phyloP scores from a whole-genome alignment of 2,797 vertebrate species.

The Borostomias antarcticus region DNA sequence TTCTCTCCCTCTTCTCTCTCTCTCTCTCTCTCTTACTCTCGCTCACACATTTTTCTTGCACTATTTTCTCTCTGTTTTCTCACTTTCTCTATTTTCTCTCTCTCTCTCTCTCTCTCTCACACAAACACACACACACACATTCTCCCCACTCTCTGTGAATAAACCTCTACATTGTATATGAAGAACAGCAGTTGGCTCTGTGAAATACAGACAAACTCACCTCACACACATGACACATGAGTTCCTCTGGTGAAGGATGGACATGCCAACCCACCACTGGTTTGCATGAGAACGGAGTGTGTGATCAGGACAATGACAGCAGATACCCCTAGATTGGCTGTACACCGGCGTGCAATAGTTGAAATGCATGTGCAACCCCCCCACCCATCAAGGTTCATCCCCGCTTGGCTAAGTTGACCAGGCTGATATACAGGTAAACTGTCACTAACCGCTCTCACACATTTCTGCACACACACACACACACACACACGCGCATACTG shows the following conservation, averaged over 20 bases:
- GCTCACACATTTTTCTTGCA: too few relatives aligned
- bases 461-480: background rate
- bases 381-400: background rate
- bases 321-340: background rate
- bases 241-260: too few relatives aligned
- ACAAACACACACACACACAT: background rate
- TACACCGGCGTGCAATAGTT: background rate
- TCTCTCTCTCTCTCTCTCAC: too few relatives aligned
- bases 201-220: too few relatives aligned
- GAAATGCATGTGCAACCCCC: background rate
- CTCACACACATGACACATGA: too few relatives aligned
- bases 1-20: too few relatives aligned
- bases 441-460: background rate
- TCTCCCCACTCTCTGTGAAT: background rate
- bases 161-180: too few relatives aligned
- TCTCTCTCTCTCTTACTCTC: background rate
- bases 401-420: slow-evolving; percentile 18
- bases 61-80: too few relatives aligned
- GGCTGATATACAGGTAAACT: slow-evolving; percentile 1
- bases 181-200: background rate
- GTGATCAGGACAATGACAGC: background rate
- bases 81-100: too few relatives aligned
- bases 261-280: too few relatives aligned
- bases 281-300: background rate
- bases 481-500: slow-evolving; percentile 4